Evolutionary conservation across 1,140 invertebrate species (phyloP), one percentile per base, ranked within the genome.

Genomic region (Diploscapter pachys): DNA sequence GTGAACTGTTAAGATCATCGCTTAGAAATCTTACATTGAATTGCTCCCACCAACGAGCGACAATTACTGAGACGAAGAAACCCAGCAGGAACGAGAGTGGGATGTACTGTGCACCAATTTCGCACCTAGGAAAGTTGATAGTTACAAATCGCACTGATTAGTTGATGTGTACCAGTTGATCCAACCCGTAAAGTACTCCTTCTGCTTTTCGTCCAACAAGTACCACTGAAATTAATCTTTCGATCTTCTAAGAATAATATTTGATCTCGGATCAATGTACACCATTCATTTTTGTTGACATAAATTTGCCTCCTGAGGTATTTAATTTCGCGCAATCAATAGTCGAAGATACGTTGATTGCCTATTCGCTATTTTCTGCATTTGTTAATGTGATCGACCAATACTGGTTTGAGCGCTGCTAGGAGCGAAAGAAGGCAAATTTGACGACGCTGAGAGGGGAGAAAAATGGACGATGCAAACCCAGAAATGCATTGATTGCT

Each of bases 161-260:
- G 31, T 31, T 31, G 31, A 31, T 31, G 31, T 31, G 31, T 31
- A 31, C 83, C 84, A 84, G 55, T 79, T 81, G 72, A 84, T 85
- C 83, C 84, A 84, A 64, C 84, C 84, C 5, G 84, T 85, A 64
- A 84, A 84, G 65, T 84, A 84, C 71, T 85, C 83, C 72, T 83
- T 85, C 61, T 85, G 83, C 62, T 84, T 79, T 56, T 84, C 83
- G 75, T 84, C 84, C 57, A 84, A 72, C 50, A 85, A 56, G 63
- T 82, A 85, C 83, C 83, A 84, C 84, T 84, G 62, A 76, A 75
- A 70, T 52, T 4, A 51, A 6, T 31, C 4, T 49, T 11, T 69
- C 71, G 11, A 64, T 11, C 62, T 56, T 31, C 31, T 31, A 31
- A 31, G 31, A 31, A 31, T 31, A 31, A 31, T 31, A 31, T 31